Conservation (phyloP, 2,113 vertebrate genomes). For the Chlorocebus sabaeus region DNA sequence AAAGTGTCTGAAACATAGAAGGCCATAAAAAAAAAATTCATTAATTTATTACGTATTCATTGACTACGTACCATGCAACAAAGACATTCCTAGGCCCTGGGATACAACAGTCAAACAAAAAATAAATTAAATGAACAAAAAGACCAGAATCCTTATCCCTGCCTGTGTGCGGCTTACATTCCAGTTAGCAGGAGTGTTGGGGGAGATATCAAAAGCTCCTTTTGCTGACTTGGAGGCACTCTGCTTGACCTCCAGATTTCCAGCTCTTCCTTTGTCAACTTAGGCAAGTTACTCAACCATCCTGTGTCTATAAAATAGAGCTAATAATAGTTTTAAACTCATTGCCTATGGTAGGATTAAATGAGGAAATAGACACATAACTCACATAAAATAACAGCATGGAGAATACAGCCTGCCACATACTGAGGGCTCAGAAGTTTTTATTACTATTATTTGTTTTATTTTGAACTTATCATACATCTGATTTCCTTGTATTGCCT, state of each 20-base stretch:
- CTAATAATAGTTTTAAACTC: not conserved
- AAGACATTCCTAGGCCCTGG: not conserved
- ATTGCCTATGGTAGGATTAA: not conserved
- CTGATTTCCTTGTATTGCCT: not conserved
- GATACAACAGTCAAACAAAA: not conserved
- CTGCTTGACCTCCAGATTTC: not conserved
- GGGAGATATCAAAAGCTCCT: not conserved
- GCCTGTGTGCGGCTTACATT: not conserved
- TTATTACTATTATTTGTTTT: not conserved
- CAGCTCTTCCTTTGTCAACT: not conserved
- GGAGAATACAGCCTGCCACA: not conserved
- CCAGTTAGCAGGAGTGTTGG: not conserved
- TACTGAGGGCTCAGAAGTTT: not conserved
- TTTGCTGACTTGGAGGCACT: not conserved
- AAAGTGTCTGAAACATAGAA: not conserved
- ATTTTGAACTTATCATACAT: not conserved
- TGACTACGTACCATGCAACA: not conserved
- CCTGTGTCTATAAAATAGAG: not conserved
- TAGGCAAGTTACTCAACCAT: not conserved
- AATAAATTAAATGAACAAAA: not conserved
- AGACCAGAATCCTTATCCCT: rapidly evolving
- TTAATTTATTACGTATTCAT: not conserved
- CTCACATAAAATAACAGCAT: not conserved
- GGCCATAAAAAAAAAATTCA: not conserved
- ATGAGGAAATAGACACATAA: not conserved